A percentile compares a stretch with the other conserved stretches of the same genome.
Evolutionary conservation across 2,797 vertebrate species (phyloP).

Genomic region (Pseudochromis fuscus): DNA sequence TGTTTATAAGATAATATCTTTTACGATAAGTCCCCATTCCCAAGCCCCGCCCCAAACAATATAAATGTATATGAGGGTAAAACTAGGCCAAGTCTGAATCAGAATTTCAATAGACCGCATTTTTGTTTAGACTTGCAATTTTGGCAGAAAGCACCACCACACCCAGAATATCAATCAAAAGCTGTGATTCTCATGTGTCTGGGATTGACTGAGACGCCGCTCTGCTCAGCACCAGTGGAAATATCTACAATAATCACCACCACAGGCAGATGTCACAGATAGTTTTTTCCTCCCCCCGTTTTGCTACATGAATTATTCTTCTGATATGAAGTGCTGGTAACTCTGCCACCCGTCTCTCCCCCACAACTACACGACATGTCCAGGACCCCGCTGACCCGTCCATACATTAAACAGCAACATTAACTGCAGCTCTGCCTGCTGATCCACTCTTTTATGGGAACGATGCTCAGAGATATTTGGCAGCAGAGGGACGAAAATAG

Average conservation of each 20-base stretch:
- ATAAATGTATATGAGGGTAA: constrained; percentile 88
- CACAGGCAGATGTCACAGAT: constrained; percentile 66
- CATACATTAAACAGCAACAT: constrained; percentile 55
- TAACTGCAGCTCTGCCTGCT: constrained; percentile 38
- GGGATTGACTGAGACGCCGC: constrained; percentile 18
- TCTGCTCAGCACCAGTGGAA: constrained; percentile 41
- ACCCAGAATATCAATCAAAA: constrained; percentile 78
- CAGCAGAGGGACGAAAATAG: constrained; percentile 54
- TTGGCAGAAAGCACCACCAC: constrained; percentile 60
- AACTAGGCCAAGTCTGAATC: constrained; percentile 81
- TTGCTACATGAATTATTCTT: constrained; percentile 72
- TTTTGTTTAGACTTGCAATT: constrained; percentile 83
- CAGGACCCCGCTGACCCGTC: constrained; percentile 44
- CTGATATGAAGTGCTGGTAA: constrained; percentile 47
- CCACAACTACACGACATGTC: constrained; percentile 30
- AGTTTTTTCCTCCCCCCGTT: constrained; percentile 35
- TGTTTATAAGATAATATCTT: constrained; percentile 84
- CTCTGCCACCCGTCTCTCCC: constrained; percentile 30
- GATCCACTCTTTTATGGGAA: constrained; percentile 61
- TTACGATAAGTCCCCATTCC: constrained; percentile 70
- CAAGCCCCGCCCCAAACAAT: constrained; percentile 82
- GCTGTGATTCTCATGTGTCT: constrained; percentile 52
- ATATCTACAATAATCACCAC: constrained; percentile 56
- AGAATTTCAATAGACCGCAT: constrained; percentile 80
- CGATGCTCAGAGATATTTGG: constrained; percentile 48